phyloP scores from a whole-genome alignment of 2,797 vertebrate species.

The Scomberomorus guttatus region DNA sequence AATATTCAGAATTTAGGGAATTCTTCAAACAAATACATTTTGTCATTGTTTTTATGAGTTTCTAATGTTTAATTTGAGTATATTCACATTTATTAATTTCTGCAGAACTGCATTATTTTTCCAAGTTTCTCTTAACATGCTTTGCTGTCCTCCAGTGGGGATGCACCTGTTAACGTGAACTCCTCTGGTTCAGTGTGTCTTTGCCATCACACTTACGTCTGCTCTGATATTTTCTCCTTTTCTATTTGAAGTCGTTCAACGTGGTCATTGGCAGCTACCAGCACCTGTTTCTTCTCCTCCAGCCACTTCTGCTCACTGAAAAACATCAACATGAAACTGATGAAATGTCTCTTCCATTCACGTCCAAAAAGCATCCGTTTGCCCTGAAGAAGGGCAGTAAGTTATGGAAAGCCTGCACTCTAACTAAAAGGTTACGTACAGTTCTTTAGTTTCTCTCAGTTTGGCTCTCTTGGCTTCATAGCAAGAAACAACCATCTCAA shows the following conservation, averaged over 20 bases:
- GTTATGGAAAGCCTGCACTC: background rate
- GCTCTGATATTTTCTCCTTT: constrained; percentile 73
- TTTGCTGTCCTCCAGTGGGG: constrained; percentile 1
- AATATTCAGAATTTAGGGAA: background rate
- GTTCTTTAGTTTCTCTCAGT: constrained; percentile 86
- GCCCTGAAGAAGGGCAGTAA: background rate
- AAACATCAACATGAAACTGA: constrained; percentile 10
- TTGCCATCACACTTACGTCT: constrained; percentile 64
- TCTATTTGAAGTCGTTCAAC: constrained; percentile 66
- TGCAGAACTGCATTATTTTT: background rate
- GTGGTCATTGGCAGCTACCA: constrained; percentile 70
- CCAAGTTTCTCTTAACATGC: background rate
- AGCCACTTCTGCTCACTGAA: constrained; percentile 84
- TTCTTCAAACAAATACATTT: background rate
- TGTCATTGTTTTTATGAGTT: background rate
- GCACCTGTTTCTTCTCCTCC: constrained; percentile 79
- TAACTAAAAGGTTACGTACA: constrained; percentile 84
- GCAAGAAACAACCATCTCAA: constrained; percentile 87
- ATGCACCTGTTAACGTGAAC: background rate
- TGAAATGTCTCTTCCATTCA: background rate
- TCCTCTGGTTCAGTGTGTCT: background rate
- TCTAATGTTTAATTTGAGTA: background rate
- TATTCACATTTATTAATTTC: background rate
- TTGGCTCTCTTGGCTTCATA: constrained; percentile 84
- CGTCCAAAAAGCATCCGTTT: background rate